These are phyloP conservation scores for Mormyrus proboscirostris DNA, from an alignment of 2,797 vertebrate species.

Conservation along the genomic window DNA sequence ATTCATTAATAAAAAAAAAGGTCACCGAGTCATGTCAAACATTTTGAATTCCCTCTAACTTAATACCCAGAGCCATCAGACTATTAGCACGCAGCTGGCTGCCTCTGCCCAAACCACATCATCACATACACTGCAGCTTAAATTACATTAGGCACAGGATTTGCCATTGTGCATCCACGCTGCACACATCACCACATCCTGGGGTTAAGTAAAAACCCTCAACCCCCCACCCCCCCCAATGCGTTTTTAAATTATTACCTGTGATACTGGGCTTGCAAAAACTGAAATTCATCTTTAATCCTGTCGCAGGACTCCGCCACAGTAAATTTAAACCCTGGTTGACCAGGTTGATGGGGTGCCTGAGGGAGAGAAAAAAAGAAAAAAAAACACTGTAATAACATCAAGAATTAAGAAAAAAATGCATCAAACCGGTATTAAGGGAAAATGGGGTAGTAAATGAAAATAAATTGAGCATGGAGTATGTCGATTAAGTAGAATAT, in stretches of 20 bases:
- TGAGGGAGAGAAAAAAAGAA: conserved; percentile 42
- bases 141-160: not conserved
- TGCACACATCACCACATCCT: not conserved
- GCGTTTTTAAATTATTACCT: conserved; percentile 62
- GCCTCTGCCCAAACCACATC: not conserved
- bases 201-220: conserved; percentile 32
- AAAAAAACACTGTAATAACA: not conserved
- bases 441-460: conserved; percentile 23
- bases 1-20: not conserved
- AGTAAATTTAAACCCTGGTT: conserved; percentile 93
- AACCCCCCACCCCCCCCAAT: not conserved
- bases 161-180: not conserved
- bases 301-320: conserved; percentile 89
- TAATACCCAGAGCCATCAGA: conserved; percentile 8
- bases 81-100: not conserved
- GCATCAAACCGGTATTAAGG: not conserved
- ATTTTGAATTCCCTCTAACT: not conserved
- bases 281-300: conserved; percentile 97
- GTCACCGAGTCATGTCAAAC: not conserved
- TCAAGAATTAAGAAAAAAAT: not conserved
- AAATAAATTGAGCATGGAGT: not conserved
- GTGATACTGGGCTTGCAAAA: conserved; percentile 92
- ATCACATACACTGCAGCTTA: not conserved
- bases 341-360: conserved; percentile 91
- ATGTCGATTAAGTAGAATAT: not conserved